Conservation (phyloP, 2,888 invertebrate species). For the Lordiphosa andalusiaca region DNA sequence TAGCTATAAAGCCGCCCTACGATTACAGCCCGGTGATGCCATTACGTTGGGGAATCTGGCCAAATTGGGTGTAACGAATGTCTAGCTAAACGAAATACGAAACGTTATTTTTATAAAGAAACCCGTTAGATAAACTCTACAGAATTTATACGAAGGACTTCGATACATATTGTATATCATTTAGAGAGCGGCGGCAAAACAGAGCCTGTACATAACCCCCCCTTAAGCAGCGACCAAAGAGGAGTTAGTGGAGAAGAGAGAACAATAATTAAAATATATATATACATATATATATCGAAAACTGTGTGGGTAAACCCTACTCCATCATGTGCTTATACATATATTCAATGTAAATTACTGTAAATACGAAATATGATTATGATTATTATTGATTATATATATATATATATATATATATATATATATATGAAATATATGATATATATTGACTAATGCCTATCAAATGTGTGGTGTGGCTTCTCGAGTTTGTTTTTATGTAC, state of each 20-base stretch:
- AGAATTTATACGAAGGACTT: conserved; percentile 76
- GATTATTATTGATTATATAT: conserved; percentile 24
- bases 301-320: conserved; percentile 31
- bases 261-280: conserved; percentile 72
- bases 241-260: conserved; percentile 44
- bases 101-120: conserved; percentile 72
- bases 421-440: conserved; percentile 34
- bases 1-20: conserved; percentile 91
- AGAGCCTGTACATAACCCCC: conserved; percentile 61
- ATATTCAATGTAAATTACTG: conserved; percentile 66
- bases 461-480: conserved; percentile 50
- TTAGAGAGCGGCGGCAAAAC: conserved; percentile 43
- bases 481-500: conserved; percentile 55
- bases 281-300: conserved; percentile 20
- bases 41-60: conserved; percentile 94
- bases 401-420: conserved; percentile 41
- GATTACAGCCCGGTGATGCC: conserved; percentile 92
- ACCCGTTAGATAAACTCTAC: conserved; percentile 67
- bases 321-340: conserved; percentile 43
- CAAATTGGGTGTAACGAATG: conserved; percentile 82
- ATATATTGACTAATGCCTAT: conserved; percentile 49
- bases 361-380: conserved; percentile 48
- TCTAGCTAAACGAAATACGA: conserved; percentile 52
- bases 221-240: conserved; percentile 19
- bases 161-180: conserved; percentile 68